phyloP scores from a whole-genome alignment of 2,888 invertebrate species.

The Plebejus melissa region DNA sequence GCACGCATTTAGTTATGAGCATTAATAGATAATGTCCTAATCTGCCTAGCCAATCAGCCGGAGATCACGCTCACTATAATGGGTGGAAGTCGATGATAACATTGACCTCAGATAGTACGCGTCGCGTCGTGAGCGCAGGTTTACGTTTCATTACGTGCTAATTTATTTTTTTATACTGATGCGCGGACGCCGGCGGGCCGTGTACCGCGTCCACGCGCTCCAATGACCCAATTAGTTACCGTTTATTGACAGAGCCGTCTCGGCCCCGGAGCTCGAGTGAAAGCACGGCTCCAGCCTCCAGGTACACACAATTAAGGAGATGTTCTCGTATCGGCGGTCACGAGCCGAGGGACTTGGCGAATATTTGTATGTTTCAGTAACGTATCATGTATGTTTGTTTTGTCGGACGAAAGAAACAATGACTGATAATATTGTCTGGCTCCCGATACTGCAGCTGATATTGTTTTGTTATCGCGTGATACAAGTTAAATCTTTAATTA shows the following conservation, averaged over 20 bases:
- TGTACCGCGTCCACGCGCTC: constrained; percentile 63
- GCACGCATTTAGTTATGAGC: not conserved
- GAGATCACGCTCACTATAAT: constrained; percentile 16
- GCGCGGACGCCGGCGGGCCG: constrained; percentile 53
- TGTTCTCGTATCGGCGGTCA: not conserved
- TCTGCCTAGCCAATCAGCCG: not conserved
- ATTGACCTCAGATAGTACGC: constrained; percentile 20
- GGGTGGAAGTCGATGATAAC: not conserved
- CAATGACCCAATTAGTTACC: constrained; percentile 71
- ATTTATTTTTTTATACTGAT: constrained; percentile 39
- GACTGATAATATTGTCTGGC: constrained; percentile 21
- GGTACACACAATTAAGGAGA: constrained; percentile 17
- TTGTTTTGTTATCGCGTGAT: not conserved
- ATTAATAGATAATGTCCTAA: not conserved
- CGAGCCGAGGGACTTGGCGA: not conserved
- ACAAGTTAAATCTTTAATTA: not conserved
- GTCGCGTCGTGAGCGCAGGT: constrained; percentile 9
- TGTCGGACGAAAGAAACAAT: constrained; percentile 4
- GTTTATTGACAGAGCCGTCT: constrained; percentile 73
- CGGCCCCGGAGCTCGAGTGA: constrained; percentile 63
- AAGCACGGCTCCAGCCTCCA: constrained; percentile 37
- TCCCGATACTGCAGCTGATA: constrained; percentile 1
- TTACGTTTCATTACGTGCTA: constrained; percentile 32
- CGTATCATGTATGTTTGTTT: not conserved
- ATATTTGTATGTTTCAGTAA: not conserved